phyloP scores from a whole-genome alignment of 2,797 vertebrate genomes.

The Hoplostethus mediterraneus region DNA sequence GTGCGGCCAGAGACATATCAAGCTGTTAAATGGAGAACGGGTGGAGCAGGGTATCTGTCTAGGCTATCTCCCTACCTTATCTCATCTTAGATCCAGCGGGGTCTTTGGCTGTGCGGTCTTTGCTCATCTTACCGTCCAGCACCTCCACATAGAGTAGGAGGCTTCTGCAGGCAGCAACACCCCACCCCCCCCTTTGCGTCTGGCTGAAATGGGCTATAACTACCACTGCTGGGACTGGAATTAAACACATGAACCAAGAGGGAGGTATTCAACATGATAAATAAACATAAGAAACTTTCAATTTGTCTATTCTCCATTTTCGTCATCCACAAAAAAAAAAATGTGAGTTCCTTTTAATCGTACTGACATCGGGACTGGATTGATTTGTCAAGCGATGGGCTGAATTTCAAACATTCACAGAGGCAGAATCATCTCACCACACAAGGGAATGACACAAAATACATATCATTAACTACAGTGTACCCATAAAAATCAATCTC shows the following conservation, averaged over 20 bases:
- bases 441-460: constrained; percentile 19
- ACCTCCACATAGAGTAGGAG: constrained; percentile 19
- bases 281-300: neutral
- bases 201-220: constrained; percentile 20
- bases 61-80: constrained; percentile 31
- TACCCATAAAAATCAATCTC: constrained; percentile 27
- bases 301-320: no score
- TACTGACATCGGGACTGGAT: neutral
- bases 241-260: constrained; percentile 2
- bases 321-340: no score
- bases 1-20: constrained; percentile 24
- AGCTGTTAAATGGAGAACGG: constrained; percentile 28
- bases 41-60: neutral
- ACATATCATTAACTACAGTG: constrained; percentile 27
- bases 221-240: neutral
- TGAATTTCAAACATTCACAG: constrained; percentile 4
- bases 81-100: constrained; percentile 47
- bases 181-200: neutral
- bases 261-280: neutral
- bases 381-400: neutral
- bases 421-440: neutral
- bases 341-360: no score
- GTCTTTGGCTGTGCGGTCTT: constrained; percentile 33
- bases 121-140: constrained; percentile 30
- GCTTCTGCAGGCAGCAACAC: constrained; percentile 1